These are phyloP conservation scores for Hormaphis cornu DNA, from an alignment of 1,140 invertebrate genomes.

Conservation along the genomic window DNA sequence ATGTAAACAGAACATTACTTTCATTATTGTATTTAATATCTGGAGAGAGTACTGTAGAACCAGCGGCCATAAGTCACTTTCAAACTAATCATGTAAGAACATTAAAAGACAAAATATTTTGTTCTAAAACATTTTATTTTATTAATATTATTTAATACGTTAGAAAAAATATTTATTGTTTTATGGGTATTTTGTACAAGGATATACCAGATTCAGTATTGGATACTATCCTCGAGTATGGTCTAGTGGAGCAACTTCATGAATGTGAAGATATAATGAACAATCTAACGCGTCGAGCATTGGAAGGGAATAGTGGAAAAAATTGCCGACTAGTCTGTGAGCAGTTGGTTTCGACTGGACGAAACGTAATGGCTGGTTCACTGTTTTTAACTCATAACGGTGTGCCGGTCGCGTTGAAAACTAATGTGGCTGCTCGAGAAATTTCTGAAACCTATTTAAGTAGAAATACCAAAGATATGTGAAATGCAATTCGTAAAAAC, in stretches of 20 bases:
- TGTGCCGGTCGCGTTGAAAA: slow-evolving; percentile 5
- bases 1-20: neutral
- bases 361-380: slow-evolving; percentile 7
- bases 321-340: slow-evolving; percentile 17
- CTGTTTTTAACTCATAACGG: neutral
- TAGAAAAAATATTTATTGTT: neutral
- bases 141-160: neutral
- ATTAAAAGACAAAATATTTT: neutral
- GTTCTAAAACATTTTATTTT: no score
- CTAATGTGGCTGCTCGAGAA: slow-evolving; percentile 15
- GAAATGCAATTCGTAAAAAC: no score
- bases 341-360: neutral
- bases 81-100: slow-evolving; percentile 3
- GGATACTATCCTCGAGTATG: slow-evolving; percentile 22
- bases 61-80: slow-evolving; percentile 3
- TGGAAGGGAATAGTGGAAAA: slow-evolving; percentile 6
- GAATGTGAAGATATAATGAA: slow-evolving; percentile 16
- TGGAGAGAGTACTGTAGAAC: slow-evolving; percentile 21
- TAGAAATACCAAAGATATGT: slow-evolving; percentile 20
- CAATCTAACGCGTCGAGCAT: neutral
- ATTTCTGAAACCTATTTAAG: slow-evolving; percentile 18
- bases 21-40: slow-evolving; percentile 16
- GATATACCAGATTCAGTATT: slow-evolving; percentile 15
- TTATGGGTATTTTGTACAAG: neutral
- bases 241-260: slow-evolving; percentile 3